phyloP scores from a whole-genome alignment of 2,797 vertebrate species.

The Carcharodon carcharias region DNA sequence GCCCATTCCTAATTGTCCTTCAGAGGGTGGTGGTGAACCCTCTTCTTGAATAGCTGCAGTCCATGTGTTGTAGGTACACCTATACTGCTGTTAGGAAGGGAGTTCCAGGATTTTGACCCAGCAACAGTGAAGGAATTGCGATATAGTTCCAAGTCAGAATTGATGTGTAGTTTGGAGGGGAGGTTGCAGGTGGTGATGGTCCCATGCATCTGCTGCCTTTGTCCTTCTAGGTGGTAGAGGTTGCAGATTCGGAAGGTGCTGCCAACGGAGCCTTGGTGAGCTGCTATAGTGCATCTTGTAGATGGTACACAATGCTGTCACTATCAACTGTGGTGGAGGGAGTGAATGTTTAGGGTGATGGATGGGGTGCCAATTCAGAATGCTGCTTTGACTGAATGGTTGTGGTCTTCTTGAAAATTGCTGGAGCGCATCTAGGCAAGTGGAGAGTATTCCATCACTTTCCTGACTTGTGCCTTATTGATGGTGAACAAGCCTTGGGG shows the following conservation, averaged over 20 bases:
- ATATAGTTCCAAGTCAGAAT: not conserved
- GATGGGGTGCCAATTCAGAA: not conserved
- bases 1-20: not conserved
- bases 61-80: not conserved
- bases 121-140: not conserved
- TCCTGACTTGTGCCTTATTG: not conserved
- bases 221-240: not conserved
- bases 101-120: not conserved
- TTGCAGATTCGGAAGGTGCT: not conserved
- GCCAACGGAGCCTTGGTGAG: not conserved
- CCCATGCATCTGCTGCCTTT: not conserved
- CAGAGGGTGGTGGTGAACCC: not conserved
- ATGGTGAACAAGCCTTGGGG: not conserved
- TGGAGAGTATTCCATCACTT: not conserved
- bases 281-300: not conserved
- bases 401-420: not conserved
- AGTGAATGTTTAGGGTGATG: not conserved
- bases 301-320: not conserved
- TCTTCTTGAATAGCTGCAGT: not conserved
- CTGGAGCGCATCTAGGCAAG: too few species aligned
- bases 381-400: not conserved
- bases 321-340: not conserved
- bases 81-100: not conserved
- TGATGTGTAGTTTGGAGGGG: not conserved
- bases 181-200: not conserved